Base-by-base conservation (phyloP, 2,888 invertebrate genomes). In the Thelaira solivaga region DNA sequence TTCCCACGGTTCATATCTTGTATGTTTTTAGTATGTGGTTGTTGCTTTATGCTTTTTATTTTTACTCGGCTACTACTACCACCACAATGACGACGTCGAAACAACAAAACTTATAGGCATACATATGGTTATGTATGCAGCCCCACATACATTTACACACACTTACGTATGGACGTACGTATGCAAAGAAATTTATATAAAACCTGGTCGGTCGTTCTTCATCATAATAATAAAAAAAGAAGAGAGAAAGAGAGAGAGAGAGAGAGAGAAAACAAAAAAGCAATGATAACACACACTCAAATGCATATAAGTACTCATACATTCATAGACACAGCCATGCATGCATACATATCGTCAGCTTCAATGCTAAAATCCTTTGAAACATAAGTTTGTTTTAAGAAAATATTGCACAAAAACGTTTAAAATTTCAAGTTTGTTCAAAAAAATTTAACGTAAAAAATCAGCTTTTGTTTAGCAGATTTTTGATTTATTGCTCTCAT, bases 1-100 rank as follows among this genome's bases (percentile, higher is more conserved):
- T 88, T 88, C 88, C 88, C 88, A 88, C 88, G 88, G 88, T 88
- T 87, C 86, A 87, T 88, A 88, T 88, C 88, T 88, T 85, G 85
- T 85, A 84, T 83, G 83, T 78, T 80, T n/a, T 80, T 69, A 65
- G 74, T 74, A 74, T 78, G 82, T n/a, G n/a, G n/a, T 84, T 78
- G 74, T 76, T 77, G 77, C 64, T 73, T 71, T 78, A 74, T 74
- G 72, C 67, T 75, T 59, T 74, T 74, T 61, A 43, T 65, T 51
- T 74, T 47, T 51, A 67, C 65, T 67, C 57, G 57, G 61, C 57
- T 39, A 81, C 80, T 77, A 81, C 83, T 76, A 81, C 77, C 81
- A 80, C 13, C n/a, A 6, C 8, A 31, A 80, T 79, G 79, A 81
- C 78, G 72, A 69, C 71, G 77, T 61, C 69, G 77, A 71, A 53